Evolutionary conservation across 2,888 invertebrate genomes (phyloP).

Genomic region (Agrenia bidenticulata): DNA sequence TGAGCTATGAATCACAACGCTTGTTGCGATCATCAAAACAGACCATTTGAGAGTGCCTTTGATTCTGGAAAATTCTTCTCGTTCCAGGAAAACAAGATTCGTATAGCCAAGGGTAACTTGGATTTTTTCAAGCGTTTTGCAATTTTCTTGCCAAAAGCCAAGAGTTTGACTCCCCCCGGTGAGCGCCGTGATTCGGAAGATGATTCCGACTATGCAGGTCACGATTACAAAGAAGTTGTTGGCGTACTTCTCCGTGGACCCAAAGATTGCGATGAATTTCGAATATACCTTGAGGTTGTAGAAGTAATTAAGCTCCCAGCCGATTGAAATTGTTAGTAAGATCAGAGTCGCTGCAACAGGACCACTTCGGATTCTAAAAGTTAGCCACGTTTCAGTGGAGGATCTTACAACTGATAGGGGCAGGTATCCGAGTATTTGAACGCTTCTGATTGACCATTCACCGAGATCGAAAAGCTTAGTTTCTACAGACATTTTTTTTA

Average conservation of each 20-base stretch:
- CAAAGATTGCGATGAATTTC: background rate
- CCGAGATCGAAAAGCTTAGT: background rate
- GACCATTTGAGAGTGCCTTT: background rate
- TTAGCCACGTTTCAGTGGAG: too few species aligned
- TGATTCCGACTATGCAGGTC: background rate
- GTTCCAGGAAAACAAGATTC: background rate
- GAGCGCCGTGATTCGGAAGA: background rate
- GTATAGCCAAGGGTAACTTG: slow-evolving; percentile 1
- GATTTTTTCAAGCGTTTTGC: background rate
- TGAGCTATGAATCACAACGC: background rate
- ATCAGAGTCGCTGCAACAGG: background rate
- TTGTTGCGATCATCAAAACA: background rate
- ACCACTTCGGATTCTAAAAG: background rate
- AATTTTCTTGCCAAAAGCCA: background rate
- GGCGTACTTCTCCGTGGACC: background rate
- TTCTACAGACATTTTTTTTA: slow-evolving; percentile 1
- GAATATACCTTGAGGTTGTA: background rate
- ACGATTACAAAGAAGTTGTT: background rate
- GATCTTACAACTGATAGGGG: background rate
- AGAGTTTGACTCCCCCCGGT: background rate
- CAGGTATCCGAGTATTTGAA: background rate
- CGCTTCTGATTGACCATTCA: background rate
- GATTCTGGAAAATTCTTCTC: background rate
- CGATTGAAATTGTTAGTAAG: background rate
- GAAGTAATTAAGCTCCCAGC: background rate